Conservation (phyloP, 1,140 invertebrate species). For the Spodoptera frugiperda region DNA sequence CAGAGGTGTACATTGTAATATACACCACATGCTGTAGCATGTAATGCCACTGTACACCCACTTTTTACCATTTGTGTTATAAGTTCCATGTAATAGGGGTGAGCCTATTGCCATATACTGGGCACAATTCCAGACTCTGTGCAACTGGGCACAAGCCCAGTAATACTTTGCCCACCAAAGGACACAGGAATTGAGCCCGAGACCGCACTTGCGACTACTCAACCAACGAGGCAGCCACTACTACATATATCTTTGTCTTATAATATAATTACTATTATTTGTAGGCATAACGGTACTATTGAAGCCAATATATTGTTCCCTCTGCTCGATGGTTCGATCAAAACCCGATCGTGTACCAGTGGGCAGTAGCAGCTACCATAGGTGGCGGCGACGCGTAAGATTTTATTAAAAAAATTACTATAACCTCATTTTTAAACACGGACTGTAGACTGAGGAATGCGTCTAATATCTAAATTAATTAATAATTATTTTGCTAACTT, state of each 20-base stretch:
- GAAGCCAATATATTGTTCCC: constrained; percentile 16
- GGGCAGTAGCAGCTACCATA: constrained; percentile 14
- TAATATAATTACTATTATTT: constrained; percentile 7
- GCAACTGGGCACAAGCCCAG: too few relatives aligned
- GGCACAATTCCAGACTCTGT: too few relatives aligned
- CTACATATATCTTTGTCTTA: neutral
- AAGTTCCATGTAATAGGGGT: too few relatives aligned
- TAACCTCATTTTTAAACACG: constrained; percentile 16
- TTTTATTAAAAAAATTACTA: constrained; percentile 4
- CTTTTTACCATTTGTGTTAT: too few relatives aligned
- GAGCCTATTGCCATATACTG: too few relatives aligned
- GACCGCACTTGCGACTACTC: too few relatives aligned
- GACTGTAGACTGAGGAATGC: neutral
- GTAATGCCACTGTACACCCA: too few relatives aligned
- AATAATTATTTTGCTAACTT: neutral
- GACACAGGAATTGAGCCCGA: too few relatives aligned
- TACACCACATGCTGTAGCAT: too few relatives aligned
- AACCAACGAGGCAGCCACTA: too few relatives aligned
- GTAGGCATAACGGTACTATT: constrained; percentile 25
- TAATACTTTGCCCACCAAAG: too few relatives aligned
- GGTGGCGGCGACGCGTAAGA: constrained; percentile 14
- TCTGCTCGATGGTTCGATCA: constrained; percentile 25
- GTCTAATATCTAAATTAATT: constrained; percentile 19
- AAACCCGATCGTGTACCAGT: constrained; percentile 18
- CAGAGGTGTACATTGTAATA: too few relatives aligned